Evolutionary conservation across 2,797 vertebrate species (phyloP), one percentile per base, ranked within the genome.

Genomic region (Limosa lapponica): DNA sequence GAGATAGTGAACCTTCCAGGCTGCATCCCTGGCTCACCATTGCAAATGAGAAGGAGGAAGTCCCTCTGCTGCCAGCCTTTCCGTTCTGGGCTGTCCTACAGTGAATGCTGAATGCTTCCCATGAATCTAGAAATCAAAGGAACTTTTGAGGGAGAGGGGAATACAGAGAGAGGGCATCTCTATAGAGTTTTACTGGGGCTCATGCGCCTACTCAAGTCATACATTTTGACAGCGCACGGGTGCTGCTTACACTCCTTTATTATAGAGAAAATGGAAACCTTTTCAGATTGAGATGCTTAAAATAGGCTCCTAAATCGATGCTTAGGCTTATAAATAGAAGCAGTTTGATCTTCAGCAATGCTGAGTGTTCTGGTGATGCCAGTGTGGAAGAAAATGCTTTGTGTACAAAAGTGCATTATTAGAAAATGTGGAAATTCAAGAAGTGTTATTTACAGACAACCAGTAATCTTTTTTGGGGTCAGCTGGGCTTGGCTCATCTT

Each of bases 301-400:
- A 92, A 91, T 92, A 96, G 75, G 54, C 22, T 86, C 49, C n/a
- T 86, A 78, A 96, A 74, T 87, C 16, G 0, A 89, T 87, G 79
- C 39, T 85, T 94, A 74, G 67, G 44, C 44, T 46, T 85, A 92
- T 93, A 95, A 96, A 93, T 91, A 94, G 88, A 91, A 81, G 16
- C 46, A 79, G 69, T 74, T 93, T 89, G n/a, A 86, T 96, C 94
- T 91, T 94, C 82, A 93, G 87, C 70, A 72, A 34, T 72, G 77
- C 75, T 86, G 82, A 92, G 46, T 72, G 46, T 89, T 93, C 75
- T 93, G 87, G 39, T 79, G 70, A 44, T 90, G 69, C 65, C 34
- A 72, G 48, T 34, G 36, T 81, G 54, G 37, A 94, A 89, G 25
- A 91, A 91, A 92, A 89, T 48, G 27, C 72, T 93, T 91, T 95